A percentile compares a stretch with the other conserved stretches of the same genome.
Conservation (phyloP, 2,888 invertebrate genomes). For the Nudaria mundana region DNA sequence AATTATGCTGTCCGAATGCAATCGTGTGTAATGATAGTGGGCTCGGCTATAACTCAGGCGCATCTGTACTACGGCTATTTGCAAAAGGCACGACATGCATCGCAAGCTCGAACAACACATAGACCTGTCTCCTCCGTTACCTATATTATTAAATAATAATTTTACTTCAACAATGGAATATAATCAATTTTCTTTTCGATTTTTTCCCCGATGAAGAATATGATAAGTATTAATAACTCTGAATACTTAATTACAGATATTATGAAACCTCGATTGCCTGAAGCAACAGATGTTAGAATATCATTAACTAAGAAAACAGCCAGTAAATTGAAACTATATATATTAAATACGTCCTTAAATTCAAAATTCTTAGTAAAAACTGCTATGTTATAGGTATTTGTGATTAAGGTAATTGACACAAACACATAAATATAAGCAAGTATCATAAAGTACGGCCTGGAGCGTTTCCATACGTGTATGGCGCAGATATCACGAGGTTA, state of each 20-base stretch:
- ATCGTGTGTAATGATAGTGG: slow-evolving; percentile 82
- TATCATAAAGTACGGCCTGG: slow-evolving; percentile 42
- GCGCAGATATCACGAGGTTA: slow-evolving; percentile 35
- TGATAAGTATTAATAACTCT: too few relatives aligned
- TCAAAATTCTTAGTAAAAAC: slow-evolving; percentile 28
- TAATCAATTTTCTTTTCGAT: slow-evolving; percentile 2
- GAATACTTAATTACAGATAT: too few relatives aligned
- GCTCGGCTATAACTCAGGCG: slow-evolving; percentile 78
- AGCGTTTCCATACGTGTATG: slow-evolving; percentile 42
- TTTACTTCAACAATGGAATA: neutral
- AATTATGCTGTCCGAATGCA: slow-evolving; percentile 82
- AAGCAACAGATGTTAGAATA: neutral
- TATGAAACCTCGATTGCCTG: too few relatives aligned
- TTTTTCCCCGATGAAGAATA: too few relatives aligned
- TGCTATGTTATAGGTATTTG: slow-evolving; percentile 30
- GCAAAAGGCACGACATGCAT: slow-evolving; percentile 74
- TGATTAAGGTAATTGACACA: slow-evolving; percentile 44
- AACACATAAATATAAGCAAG: slow-evolving; percentile 42
- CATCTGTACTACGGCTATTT: slow-evolving; percentile 80
- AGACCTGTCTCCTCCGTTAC: slow-evolving; percentile 20
- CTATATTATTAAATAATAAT: slow-evolving; percentile 17
- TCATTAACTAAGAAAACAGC: neutral
- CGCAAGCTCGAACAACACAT: slow-evolving; percentile 23
- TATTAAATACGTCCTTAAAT: slow-evolving; percentile 12
- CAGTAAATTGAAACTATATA: neutral